Base-by-base conservation (phyloP, 2,797 vertebrate genomes). In the Helarctos malayanus region DNA sequence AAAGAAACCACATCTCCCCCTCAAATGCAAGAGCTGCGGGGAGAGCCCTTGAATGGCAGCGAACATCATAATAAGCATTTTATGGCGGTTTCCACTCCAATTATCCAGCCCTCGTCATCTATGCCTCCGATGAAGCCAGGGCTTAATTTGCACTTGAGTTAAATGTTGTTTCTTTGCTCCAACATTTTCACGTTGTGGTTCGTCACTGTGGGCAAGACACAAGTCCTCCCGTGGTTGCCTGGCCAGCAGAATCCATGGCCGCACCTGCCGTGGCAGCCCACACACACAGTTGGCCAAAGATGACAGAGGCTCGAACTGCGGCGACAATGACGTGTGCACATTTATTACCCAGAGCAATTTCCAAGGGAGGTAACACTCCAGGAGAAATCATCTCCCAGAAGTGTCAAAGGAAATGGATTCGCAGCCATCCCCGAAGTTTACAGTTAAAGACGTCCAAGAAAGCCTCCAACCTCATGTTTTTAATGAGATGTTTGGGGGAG, bases 331-430 rank as follows among this genome's bases (percentile, higher is more conserved):
- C 21, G 38, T 7, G 45, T 21, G 16, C 57, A 76, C 61, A 25
- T 84, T 69, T 63, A 47, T 75, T 83, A 35, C 80, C 57, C 32
- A 2, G 91, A 68, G 79, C 91, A 68, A 73, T 93, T 80, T 59
- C 45, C 45, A 32, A 86, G 61, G 47, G 89, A 95, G 71, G 71
- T 35, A 21, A 45, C 68, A 25, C 32, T 75, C 87, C 68, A 14
- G 61, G 91, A 89, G 93, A 89, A 93, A 82, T 19, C 16, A 38
- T 82, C 91, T 85, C 71, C 32, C 76, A 45, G 47, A 92, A 32
- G 71, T 52, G 71, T 92, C 88, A 92, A 32, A 57, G 1, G 15
- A 80, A 93, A 94, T 25, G 75, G 21, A 25, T 47, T 86, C 91
- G 21, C 78, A 69, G 81, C 56, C 57, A 75, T 54, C 76, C n/a